These are phyloP conservation scores for Neoaliturus tenellus DNA, from an alignment of 2,888 invertebrate species.

Conservation along the genomic window DNA sequence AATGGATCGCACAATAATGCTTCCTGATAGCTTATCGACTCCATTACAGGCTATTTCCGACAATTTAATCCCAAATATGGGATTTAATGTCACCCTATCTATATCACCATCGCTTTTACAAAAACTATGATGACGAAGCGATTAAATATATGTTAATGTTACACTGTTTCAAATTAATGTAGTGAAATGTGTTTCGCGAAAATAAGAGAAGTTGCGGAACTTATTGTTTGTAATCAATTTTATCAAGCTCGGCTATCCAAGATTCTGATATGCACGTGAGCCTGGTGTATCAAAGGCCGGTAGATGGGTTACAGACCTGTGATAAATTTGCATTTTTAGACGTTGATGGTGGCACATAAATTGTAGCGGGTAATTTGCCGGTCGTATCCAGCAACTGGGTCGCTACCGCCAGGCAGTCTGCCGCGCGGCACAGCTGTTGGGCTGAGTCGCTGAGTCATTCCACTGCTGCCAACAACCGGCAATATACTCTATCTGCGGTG, in stretches of 20 bases:
- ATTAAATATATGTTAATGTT: no score
- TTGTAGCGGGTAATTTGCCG: background rate
- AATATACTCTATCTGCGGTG: background rate
- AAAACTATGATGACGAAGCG: no score
- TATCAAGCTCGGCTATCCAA: no score
- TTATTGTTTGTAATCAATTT: no score
- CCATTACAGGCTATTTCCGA: background rate
- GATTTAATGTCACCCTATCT: background rate
- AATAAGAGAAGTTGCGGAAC: no score
- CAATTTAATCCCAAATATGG: background rate
- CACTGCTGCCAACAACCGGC: background rate
- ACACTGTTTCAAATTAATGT: no score
- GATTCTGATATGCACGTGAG: no score
- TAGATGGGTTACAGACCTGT: no score
- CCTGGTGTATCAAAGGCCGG: no score
- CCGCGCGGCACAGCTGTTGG: background rate
- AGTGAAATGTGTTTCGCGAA: no score
- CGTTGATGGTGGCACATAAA: no score
- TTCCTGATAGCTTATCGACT: conserved; percentile 7
- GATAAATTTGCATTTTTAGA: no score
- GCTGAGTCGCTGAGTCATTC: background rate
- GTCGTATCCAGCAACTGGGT: background rate
- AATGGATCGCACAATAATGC: conserved; percentile 18
- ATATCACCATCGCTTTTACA: background rate
- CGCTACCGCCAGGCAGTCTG: conserved; percentile 27